Evolutionary conservation across 2,888 invertebrate genomes (phyloP).

Genomic region (Ypsolopha scabrella): DNA sequence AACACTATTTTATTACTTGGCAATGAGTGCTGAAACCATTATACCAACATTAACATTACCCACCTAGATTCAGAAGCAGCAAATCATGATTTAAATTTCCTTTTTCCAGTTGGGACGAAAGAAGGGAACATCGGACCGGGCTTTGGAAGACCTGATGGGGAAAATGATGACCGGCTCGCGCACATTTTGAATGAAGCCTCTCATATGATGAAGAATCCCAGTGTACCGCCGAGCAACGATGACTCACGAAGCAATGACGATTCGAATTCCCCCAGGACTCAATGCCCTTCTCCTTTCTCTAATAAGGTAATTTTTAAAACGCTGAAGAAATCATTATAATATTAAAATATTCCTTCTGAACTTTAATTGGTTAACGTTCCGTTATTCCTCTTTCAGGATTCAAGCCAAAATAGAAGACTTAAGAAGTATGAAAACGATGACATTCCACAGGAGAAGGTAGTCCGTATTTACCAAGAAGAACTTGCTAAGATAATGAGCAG

Average conservation of each 20-base stretch:
- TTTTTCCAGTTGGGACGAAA: conserved; percentile 75
- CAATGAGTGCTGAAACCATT: conserved; percentile 27
- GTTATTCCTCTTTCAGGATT: conserved; percentile 50
- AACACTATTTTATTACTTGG: conserved; percentile 56
- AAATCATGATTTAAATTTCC: not conserved
- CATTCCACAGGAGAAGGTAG: conserved; percentile 96
- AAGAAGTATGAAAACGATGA: conserved; percentile 94
- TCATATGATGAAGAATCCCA: conserved; percentile 83
- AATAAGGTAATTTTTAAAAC: conserved; percentile 64
- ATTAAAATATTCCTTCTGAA: not conserved
- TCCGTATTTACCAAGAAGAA: conserved; percentile 95
- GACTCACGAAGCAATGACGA: conserved; percentile 83
- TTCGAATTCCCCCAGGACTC: conserved; percentile 82
- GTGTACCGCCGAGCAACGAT: conserved; percentile 56
- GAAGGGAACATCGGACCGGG: conserved; percentile 82
- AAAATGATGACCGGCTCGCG: conserved; percentile 91
- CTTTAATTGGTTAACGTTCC: no score
- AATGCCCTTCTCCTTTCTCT: conserved; percentile 86
- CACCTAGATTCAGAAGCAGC: not conserved
- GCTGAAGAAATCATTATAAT: not conserved
- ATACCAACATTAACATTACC: not conserved
- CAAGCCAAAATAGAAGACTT: conserved; percentile 79
- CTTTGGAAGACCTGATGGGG: conserved; percentile 81
- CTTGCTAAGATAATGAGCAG: conserved; percentile 91
- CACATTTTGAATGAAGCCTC: conserved; percentile 95